phyloP scores from a whole-genome alignment of 2,113 vertebrate species.

The Pelmatolapia mariae region DNA sequence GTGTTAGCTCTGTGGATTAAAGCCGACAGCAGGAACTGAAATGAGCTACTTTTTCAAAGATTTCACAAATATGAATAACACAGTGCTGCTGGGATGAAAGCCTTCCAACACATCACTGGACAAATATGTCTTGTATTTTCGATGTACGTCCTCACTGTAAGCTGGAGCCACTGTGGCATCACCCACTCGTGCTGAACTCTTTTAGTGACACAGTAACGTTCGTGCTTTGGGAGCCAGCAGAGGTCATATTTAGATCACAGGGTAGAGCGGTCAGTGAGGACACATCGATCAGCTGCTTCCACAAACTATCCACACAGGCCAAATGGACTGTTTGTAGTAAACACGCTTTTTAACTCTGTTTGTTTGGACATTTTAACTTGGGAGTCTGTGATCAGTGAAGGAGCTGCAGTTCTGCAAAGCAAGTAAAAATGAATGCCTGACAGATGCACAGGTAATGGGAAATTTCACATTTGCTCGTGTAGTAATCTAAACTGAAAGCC shows the following conservation, averaged over 20 bases:
- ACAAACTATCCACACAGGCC: neutral
- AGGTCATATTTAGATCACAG: neutral
- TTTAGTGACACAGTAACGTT: neutral
- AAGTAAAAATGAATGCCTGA: neutral
- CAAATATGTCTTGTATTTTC: neutral
- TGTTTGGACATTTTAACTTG: neutral
- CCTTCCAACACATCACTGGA: neutral
- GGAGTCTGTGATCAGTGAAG: neutral
- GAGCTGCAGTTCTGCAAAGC: neutral
- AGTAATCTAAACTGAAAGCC: neutral
- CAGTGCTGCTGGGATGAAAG: neutral
- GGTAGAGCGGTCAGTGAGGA: neutral
- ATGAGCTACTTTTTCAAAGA: neutral
- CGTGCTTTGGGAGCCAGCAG: neutral
- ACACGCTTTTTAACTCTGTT: neutral
- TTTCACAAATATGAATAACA: neutral
- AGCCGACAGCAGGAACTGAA: neutral
- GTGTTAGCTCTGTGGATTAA: rapidly evolving
- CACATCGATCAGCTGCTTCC: neutral
- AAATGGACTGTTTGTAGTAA: neutral
- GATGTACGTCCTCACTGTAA: neutral
- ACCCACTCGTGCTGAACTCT: neutral
- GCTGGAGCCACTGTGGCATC: neutral
- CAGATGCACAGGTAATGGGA: neutral
- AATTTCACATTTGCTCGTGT: neutral